A percentile compares a stretch with the other conserved stretches of the same genome.
phyloP scores from a whole-genome alignment of 2,888 invertebrate species.

The Lepas anatifera region DNA sequence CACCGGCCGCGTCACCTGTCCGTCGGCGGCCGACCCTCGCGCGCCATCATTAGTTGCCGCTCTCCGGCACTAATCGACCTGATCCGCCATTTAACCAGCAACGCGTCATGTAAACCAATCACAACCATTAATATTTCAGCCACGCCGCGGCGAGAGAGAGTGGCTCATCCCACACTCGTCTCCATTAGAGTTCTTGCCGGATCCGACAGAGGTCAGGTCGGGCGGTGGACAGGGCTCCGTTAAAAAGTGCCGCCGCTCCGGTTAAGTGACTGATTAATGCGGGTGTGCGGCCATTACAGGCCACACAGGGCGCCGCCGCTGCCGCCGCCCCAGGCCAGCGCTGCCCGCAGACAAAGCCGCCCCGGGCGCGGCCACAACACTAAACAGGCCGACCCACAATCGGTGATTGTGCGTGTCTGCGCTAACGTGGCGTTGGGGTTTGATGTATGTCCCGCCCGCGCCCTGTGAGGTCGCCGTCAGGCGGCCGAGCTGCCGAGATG shows the following conservation, averaged over 20 bases:
- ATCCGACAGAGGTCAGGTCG: neutral
- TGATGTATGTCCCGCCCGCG: neutral
- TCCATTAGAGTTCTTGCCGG: too few species aligned
- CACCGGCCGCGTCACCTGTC: too few species aligned
- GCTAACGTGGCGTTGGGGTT: neutral
- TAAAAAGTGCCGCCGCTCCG: neutral
- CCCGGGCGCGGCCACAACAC: neutral
- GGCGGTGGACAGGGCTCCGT: neutral
- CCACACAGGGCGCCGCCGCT: neutral
- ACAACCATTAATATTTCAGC: neutral
- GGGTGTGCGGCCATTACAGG: neutral
- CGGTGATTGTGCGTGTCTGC: conserved; percentile 8
- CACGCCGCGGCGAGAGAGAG: too few species aligned
- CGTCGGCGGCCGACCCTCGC: too few species aligned
- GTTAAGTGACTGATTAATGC: conserved; percentile 11
- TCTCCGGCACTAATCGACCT: neutral
- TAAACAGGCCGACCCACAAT: neutral
- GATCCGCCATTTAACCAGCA: neutral
- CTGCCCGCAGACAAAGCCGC: neutral
- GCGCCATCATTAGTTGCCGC: neutral
- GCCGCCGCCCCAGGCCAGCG: neutral
- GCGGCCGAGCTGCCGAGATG: too few species aligned
- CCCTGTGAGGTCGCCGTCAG: neutral
- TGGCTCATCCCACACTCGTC: too few species aligned
- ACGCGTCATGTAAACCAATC: conserved; percentile 9